Percentiles rank a stretch among this genome's conserved stretches.
Conservation (phyloP, 2,797 vertebrate species). For the Falco columbarius region DNA sequence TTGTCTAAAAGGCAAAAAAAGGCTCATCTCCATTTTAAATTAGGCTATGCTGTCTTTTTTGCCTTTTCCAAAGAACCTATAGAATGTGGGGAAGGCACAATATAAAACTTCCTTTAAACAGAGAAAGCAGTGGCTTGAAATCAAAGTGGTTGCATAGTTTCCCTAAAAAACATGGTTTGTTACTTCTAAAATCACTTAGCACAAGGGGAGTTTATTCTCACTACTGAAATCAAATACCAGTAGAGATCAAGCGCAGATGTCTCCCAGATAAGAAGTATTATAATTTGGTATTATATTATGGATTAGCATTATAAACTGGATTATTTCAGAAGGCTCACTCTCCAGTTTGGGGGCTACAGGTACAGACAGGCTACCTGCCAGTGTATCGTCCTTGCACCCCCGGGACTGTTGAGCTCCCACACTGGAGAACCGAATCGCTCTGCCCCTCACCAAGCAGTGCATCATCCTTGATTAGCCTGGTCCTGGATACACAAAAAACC, state of each 20-base stretch:
- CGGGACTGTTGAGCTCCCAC: not conserved
- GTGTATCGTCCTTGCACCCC: not conserved
- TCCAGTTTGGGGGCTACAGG: rapidly evolving
- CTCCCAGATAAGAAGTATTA: not conserved
- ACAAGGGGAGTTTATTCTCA: not conserved
- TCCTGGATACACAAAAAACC: not conserved
- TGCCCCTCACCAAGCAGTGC: not conserved
- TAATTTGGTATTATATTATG: not conserved
- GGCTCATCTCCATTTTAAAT: not conserved
- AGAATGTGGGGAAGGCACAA: not conserved
- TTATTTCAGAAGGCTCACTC: not conserved
- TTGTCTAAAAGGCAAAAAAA: not conserved
- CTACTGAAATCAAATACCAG: not conserved
- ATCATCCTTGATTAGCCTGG: not conserved
- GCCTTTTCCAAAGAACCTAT: not conserved
- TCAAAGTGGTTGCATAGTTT: not conserved
- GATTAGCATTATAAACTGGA: not conserved
- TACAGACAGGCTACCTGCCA: not conserved
- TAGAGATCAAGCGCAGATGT: not conserved
- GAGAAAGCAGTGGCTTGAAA: not conserved
- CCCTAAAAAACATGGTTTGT: not conserved
- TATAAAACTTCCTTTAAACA: not conserved
- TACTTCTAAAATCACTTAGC: not conserved
- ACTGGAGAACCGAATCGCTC: not conserved
- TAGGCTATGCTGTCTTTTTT: not conserved